A percentile compares a stretch with the other conserved stretches of the same genome.
Evolutionary conservation across 1,140 invertebrate genomes (phyloP).

Genomic region (Copidosoma floridanum): DNA sequence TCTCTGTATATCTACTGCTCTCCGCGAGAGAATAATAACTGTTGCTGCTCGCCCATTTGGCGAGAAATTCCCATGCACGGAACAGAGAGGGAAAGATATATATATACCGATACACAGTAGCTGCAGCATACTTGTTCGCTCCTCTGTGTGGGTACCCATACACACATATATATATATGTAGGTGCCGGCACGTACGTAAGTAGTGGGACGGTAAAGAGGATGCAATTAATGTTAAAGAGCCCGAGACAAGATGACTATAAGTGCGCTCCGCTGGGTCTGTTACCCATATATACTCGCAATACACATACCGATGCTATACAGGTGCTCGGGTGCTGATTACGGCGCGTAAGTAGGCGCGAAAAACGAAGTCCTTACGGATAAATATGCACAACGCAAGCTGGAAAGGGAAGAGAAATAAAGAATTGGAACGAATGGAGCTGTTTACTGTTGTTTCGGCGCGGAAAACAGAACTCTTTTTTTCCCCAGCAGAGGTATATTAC

Average conservation of each 20-base stretch:
- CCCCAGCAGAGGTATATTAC: background rate
- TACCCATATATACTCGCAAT: no score
- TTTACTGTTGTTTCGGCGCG: no score
- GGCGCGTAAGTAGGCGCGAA: slow-evolving; percentile 24
- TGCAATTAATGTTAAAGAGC: slow-evolving; percentile 54
- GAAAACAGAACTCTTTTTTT: background rate
- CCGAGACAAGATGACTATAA: no score
- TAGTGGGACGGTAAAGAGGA: slow-evolving; percentile 39
- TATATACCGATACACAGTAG: no score
- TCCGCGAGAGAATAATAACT: slow-evolving; percentile 21
- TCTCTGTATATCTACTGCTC: no score
- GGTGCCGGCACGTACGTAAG: slow-evolving; percentile 11
- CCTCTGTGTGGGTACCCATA: background rate
- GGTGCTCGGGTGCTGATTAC: slow-evolving; percentile 35
- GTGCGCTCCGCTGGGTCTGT: no score
- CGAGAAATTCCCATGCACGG: slow-evolving; percentile 30
- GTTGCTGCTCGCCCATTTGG: background rate
- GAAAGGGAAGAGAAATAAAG: no score
- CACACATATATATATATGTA: background rate
- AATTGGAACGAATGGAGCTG: no score
- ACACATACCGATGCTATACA: slow-evolving; percentile 32
- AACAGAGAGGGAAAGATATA: no score
- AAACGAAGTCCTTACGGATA: no score
- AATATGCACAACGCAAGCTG: no score
- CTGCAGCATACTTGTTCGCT: no score